These are phyloP conservation scores for Cynocephalus volans DNA, from an alignment of 2,113 vertebrate species.

Conservation along the genomic window DNA sequence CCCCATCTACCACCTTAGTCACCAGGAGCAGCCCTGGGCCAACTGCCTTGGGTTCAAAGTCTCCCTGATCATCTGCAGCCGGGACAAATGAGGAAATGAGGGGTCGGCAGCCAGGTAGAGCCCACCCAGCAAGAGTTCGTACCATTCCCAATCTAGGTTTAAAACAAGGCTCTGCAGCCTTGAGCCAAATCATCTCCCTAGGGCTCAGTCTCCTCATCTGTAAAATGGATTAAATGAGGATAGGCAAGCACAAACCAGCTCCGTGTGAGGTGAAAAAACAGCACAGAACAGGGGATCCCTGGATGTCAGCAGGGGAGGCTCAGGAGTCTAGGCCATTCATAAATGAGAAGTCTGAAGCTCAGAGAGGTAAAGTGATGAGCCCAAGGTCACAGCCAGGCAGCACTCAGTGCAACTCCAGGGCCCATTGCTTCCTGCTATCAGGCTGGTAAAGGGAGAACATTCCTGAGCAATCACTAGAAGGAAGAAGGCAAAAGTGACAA, in stretches of 20 bases:
- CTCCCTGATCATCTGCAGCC: background rate
- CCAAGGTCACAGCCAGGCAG: background rate
- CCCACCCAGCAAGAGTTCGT: background rate
- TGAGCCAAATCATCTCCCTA: background rate
- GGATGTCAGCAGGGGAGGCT: background rate
- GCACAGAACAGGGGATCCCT: background rate
- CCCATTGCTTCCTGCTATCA: background rate
- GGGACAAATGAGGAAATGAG: background rate
- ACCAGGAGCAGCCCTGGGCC: background rate
- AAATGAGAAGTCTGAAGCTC: background rate
- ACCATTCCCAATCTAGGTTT: background rate
- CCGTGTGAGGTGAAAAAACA: fast-evolving
- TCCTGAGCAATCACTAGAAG: background rate
- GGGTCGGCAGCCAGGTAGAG: background rate
- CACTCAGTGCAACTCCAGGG: background rate
- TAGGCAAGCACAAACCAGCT: background rate
- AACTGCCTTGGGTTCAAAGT: background rate
- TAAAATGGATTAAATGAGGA: background rate
- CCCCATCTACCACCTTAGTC: background rate
- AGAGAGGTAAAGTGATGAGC: background rate
- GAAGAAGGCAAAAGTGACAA: background rate
- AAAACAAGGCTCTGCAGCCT: background rate
- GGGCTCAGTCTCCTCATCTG: background rate
- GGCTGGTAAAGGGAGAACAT: fast-evolving
- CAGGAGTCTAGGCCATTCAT: background rate